phyloP scores from a whole-genome alignment of 2,888 invertebrate species.

The Heterodera filipjevi region DNA sequence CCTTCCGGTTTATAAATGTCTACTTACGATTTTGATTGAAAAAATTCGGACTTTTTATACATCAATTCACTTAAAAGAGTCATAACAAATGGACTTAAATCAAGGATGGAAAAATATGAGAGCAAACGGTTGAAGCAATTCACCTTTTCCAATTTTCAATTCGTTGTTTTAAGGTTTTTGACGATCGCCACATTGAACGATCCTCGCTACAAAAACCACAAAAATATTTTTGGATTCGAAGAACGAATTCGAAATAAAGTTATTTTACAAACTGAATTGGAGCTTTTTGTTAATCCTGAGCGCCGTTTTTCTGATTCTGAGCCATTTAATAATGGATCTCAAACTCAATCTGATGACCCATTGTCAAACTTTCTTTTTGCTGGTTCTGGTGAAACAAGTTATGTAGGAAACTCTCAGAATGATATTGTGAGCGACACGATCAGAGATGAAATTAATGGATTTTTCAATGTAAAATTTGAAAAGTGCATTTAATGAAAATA shows the following conservation, averaged over 20 bases:
- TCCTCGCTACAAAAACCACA: not conserved
- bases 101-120: slow-evolving; percentile 13
- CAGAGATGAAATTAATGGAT: too few relatives aligned
- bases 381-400: too few relatives aligned
- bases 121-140: not conserved
- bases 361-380: not conserved
- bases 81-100: not conserved
- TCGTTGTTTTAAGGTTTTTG: not conserved
- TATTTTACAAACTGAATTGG: not conserved
- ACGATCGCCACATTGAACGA: not conserved
- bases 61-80: not conserved
- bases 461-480: too few relatives aligned
- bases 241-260: not conserved
- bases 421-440: too few relatives aligned
- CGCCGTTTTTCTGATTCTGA: not conserved
- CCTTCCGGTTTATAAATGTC: not conserved
- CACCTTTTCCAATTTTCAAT: too few relatives aligned
- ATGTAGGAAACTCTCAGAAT: too few relatives aligned
- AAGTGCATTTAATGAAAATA: too few relatives aligned
- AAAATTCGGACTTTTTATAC: not conserved
- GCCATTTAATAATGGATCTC: too few relatives aligned
- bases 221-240: not conserved
- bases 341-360: too few relatives aligned
- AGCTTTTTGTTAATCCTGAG: not conserved
- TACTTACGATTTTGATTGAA: not conserved